Conservation (phyloP, 2,113 vertebrate genomes). For the Pungitius pungitius region DNA sequence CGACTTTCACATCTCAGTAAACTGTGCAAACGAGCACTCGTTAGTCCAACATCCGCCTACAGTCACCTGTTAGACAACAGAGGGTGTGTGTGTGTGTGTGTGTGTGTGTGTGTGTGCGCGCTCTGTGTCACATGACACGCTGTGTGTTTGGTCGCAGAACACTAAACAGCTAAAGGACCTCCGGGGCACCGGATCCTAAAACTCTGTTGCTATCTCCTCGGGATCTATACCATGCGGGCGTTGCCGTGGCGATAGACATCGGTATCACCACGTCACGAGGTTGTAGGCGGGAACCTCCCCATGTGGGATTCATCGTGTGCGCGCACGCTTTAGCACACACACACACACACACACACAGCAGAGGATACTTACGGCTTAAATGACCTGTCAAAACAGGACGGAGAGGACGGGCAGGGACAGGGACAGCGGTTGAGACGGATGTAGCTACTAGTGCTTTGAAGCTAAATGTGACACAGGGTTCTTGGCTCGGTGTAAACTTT, state of each 20-base stretch:
- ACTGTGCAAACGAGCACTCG: not conserved
- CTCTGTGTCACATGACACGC: slow-evolving; percentile 15
- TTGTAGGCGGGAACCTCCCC: not conserved
- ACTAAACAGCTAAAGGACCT: slow-evolving; percentile 18
- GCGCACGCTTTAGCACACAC: not conserved
- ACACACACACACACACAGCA: not conserved
- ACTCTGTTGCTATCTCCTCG: not conserved
- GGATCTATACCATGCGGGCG: slow-evolving; percentile 8
- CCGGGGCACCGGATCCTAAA: not conserved
- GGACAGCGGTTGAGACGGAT: slow-evolving; percentile 17
- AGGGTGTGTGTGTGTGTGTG: not conserved
- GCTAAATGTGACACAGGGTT: no score
- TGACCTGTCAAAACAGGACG: slow-evolving; percentile 55
- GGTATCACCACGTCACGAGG: not conserved
- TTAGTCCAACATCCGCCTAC: slow-evolving; percentile 8
- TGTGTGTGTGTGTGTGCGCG: slow-evolving; percentile 1
- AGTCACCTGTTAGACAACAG: not conserved
- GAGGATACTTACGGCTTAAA: slow-evolving; percentile 68
- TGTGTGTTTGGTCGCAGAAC: slow-evolving; percentile 37
- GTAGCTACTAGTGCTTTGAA: not conserved
- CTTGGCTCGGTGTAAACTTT: no score
- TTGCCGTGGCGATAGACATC: not conserved
- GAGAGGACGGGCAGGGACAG: slow-evolving; percentile 28
- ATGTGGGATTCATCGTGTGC: no score
- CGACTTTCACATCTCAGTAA: not conserved